phyloP scores from a whole-genome alignment of 2,888 invertebrate genomes.

The Xestia xanthographa region DNA sequence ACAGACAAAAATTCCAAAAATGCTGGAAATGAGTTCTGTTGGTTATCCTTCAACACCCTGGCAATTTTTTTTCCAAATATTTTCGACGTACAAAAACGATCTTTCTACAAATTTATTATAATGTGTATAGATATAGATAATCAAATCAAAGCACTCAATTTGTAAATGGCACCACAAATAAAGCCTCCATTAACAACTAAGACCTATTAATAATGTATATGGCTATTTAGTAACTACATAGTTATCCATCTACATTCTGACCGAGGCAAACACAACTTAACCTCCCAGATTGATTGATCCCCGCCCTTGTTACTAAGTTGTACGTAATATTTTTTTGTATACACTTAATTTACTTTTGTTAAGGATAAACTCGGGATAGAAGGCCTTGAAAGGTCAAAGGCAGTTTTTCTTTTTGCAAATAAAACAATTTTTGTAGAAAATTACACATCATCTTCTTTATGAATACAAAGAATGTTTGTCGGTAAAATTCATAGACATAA shows the following conservation, averaged over 20 bases:
- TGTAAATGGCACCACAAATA: not conserved
- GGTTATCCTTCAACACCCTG: too few relatives aligned
- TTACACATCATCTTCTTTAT: not conserved
- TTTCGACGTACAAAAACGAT: too few relatives aligned
- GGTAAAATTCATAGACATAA: not conserved
- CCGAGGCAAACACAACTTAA: not conserved
- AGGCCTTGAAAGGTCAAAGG: slow-evolving; percentile 13
- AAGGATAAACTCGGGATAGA: not conserved
- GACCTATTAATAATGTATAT: not conserved
- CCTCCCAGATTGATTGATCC: slow-evolving; percentile 26
- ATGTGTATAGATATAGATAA: too few relatives aligned
- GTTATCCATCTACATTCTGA: not conserved
- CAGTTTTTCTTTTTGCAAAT: not conserved
- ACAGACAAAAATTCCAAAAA: too few relatives aligned
- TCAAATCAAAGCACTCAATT: not conserved
- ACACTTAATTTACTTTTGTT: slow-evolving; percentile 21
- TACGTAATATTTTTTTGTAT: slow-evolving; percentile 13
- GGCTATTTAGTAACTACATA: not conserved
- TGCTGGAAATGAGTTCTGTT: too few relatives aligned
- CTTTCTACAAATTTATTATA: too few relatives aligned
- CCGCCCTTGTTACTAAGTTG: slow-evolving; percentile 3
- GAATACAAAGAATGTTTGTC: not conserved
- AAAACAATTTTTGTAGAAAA: not conserved
- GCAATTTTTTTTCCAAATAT: too few relatives aligned
- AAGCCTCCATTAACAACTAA: too few relatives aligned